Conservation (phyloP, 1,140 invertebrate species). For the Anadara kagoshimensis region DNA sequence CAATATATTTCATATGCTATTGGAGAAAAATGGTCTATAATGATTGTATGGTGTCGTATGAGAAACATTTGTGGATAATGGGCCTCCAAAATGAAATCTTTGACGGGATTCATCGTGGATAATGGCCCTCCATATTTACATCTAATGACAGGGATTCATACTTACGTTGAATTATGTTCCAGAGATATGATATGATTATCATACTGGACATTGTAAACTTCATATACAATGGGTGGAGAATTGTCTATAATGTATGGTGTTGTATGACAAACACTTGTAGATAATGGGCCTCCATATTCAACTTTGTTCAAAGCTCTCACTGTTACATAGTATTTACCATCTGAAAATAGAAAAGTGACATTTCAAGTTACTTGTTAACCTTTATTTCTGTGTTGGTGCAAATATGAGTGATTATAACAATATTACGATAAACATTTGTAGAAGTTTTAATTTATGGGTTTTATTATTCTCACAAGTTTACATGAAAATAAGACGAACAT, state of each 20-base stretch:
- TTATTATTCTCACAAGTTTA: no score
- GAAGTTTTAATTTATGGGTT: no score
- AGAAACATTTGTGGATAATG: constrained; percentile 46
- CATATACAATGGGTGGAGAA: constrained; percentile 47
- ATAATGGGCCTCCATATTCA: constrained; percentile 54
- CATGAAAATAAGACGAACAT: no score
- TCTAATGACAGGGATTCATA: no score
- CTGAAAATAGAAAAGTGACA: constrained; percentile 23
- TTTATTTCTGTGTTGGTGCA: no score
- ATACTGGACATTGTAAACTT: constrained; percentile 53
- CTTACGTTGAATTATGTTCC: constrained; percentile 41
- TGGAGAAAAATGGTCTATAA: constrained; percentile 49
- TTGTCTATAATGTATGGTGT: constrained; percentile 54
- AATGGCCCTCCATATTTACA: no score
- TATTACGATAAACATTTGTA: no score
- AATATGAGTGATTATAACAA: no score
- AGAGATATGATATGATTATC: constrained; percentile 30
- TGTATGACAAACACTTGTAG: constrained; percentile 53
- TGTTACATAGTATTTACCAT: constrained; percentile 50
- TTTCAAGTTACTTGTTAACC: no score
- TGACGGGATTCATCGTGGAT: no score
- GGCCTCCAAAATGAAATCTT: no score
- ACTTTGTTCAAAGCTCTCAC: constrained; percentile 52
- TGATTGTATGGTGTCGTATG: constrained; percentile 50
- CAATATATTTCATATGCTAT: constrained; percentile 29